phyloP scores from a whole-genome alignment of 2,888 invertebrate genomes.

The Andrena minutula region DNA sequence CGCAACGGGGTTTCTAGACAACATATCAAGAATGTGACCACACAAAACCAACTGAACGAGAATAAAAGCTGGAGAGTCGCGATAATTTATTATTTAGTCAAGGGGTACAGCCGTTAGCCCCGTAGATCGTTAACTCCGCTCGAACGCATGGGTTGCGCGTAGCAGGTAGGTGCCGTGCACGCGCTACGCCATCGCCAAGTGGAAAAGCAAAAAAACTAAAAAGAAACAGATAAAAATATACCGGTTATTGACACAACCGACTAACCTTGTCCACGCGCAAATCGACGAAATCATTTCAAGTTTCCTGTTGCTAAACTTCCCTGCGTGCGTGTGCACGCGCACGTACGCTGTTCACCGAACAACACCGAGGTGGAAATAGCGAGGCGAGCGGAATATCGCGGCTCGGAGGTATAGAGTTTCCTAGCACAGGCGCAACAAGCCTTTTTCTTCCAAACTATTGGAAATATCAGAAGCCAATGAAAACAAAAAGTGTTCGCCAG shows the following conservation, averaged over 20 bases:
- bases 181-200: not conserved
- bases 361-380: no score
- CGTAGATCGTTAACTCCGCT: conserved; percentile 29
- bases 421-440: no score
- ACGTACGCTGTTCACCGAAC: no score
- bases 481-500: no score
- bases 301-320: conserved; percentile 43
- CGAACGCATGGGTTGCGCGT: not conserved
- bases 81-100: conserved; percentile 28
- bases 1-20: not conserved
- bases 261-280: conserved; percentile 48
- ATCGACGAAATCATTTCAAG: conserved; percentile 42
- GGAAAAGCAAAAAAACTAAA: not conserved
- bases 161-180: not conserved
- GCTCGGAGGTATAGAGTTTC: no score
- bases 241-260: conserved; percentile 47
- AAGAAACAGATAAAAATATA: conserved; percentile 35
- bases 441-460: no score
- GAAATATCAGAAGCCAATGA: no score
- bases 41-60: not conserved
- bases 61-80: not conserved
- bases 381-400: no score
- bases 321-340: not conserved
- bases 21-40: not conserved
- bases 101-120: not conserved